Evolutionary conservation across 2,113 vertebrate genomes (phyloP).

Genomic region (Sphyrna mokarran): DNA sequence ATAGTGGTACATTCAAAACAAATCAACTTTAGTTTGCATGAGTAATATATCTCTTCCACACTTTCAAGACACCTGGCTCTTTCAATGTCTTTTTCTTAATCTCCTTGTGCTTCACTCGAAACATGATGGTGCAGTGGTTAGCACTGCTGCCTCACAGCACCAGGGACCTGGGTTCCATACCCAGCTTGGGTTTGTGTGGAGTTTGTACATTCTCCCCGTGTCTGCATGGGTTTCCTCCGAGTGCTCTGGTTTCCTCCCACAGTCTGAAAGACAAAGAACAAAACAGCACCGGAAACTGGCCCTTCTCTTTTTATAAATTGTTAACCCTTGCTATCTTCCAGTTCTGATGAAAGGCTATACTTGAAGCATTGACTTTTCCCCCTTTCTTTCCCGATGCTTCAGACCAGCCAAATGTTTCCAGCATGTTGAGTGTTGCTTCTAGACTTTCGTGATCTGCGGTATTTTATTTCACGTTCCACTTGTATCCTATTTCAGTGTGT

Average conservation of each 20-base stretch:
- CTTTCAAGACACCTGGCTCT: background rate
- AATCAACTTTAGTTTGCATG: too few relatives aligned
- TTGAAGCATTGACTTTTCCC: background rate
- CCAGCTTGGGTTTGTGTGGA: too few relatives aligned
- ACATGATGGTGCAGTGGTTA: too few relatives aligned
- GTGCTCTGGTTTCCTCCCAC: too few relatives aligned
- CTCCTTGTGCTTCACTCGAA: background rate
- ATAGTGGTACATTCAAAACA: background rate
- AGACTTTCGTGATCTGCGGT: background rate
- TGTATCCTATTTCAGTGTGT: background rate
- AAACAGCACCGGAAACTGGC: too few relatives aligned
- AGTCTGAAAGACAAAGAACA: too few relatives aligned
- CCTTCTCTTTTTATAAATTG: background rate
- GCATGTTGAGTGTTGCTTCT: background rate
- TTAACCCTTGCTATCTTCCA: background rate
- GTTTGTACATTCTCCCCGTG: too few relatives aligned
- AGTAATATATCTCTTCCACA: background rate
- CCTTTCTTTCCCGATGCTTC: background rate
- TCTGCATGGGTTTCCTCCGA: too few relatives aligned
- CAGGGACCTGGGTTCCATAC: too few relatives aligned
- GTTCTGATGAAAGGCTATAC: background rate
- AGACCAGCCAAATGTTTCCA: background rate
- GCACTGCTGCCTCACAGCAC: too few relatives aligned
- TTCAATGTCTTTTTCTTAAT: background rate
- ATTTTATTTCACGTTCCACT: background rate